phyloP scores from a whole-genome alignment of 1,140 invertebrate species.

The Rhynchophorus ferrugineus region DNA sequence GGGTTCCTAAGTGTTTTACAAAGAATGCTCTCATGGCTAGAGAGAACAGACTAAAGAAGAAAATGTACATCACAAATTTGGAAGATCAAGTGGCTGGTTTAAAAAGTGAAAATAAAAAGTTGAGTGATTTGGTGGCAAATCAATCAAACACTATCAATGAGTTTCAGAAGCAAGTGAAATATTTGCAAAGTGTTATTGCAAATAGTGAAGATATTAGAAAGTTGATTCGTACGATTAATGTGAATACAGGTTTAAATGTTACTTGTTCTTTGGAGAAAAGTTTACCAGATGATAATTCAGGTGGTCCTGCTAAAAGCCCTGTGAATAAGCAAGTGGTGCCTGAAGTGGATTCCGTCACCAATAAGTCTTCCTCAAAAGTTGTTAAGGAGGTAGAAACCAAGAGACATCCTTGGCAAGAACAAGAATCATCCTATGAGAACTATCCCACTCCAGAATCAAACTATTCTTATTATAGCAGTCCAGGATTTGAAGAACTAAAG shows the following conservation, averaged over 20 bases:
- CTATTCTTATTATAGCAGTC: conserved; percentile 17
- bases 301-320: conserved; percentile 12
- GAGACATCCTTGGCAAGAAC: conserved; percentile 30
- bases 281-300: conserved; percentile 17
- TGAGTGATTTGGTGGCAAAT: conserved; percentile 42
- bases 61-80: conserved; percentile 47
- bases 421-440: conserved; percentile 13
- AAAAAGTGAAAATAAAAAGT: conserved; percentile 43
- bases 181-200: conserved; percentile 46
- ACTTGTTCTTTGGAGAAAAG: conserved; percentile 28
- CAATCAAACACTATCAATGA: conserved; percentile 43
- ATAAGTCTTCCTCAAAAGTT: not conserved
- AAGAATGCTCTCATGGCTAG: conserved; percentile 51
- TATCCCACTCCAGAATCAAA: conserved; percentile 20
- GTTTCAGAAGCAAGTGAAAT: conserved; percentile 45
- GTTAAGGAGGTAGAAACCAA: not conserved
- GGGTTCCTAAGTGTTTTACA: conserved; percentile 31
- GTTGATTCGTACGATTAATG: conserved; percentile 42
- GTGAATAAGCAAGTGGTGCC: conserved; percentile 12
- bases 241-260: conserved; percentile 34
- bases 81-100: conserved; percentile 44
- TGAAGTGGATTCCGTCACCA: conserved; percentile 1
- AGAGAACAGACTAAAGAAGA: conserved; percentile 51
- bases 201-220: conserved; percentile 45
- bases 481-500: conserved; percentile 16